Base-by-base conservation (phyloP, 2,113 vertebrate genomes). In the Rhinopomastus cyanomelas region DNA sequence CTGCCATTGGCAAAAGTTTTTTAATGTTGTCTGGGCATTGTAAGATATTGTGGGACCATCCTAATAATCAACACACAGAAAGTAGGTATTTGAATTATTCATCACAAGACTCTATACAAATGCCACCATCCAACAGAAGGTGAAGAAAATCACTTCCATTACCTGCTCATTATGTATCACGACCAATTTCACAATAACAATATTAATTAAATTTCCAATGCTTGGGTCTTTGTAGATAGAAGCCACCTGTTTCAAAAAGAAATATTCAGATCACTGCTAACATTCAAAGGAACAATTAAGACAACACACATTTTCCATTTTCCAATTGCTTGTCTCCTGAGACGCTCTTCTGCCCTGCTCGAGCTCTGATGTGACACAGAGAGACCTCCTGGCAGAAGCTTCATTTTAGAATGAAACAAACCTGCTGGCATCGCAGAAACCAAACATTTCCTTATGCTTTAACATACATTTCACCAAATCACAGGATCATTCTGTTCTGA, bases 221-320 rank as follows among this genome's bases (percentile, higher is more conserved):
- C 98, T 99, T 96, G 98, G 98, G 80, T 99, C 98, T 97, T 99
- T 99, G 97, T 99, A 99, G 97, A 99, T 99, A 85, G 99, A 99
- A 85, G 99, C 98, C 94, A 99, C 99, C 99, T 99, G 97, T 86
- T 97, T 95, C 57, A 94, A 74, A 97, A 91, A 97, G 75, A 97
- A 95, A 85, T 84, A 88, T 71, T 93, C 82, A 81, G 78, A 94
- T 96, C 96, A 96, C 72, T 93, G 67, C 53, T 88, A 75, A 91
- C 60, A 62, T 91, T 94, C 37, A 78, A 77, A 55, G 79, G 96
- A 85, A 53, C n/a, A 88, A 78, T 61, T 77, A 95, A 76, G 48
- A 46, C 20, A 88, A 75, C 26, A 76, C 21, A 76, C 0, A 15
- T 0, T 3, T 86, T 84, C 59, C 11, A 17, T 52, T 87, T 69